Conservation (phyloP, 2,888 invertebrate species). For the Xylophagus ater region DNA sequence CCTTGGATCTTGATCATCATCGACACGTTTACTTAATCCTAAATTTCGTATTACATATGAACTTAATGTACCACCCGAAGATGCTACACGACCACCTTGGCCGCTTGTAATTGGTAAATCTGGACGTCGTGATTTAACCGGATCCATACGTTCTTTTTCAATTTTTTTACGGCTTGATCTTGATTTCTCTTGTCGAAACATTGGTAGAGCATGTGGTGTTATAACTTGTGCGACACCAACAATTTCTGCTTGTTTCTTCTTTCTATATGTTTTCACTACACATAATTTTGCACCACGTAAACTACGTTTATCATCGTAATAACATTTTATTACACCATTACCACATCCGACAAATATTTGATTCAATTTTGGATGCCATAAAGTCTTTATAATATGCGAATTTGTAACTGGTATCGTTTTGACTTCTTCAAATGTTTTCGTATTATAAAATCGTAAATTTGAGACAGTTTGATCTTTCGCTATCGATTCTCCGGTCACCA, state of each 20-base stretch:
- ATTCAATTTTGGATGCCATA: slow-evolving; percentile 97
- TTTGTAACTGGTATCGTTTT: slow-evolving; percentile 65
- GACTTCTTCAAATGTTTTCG: slow-evolving; percentile 61
- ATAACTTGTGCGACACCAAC: slow-evolving; percentile 87
- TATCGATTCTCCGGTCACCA: slow-evolving; percentile 80
- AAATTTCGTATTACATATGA: slow-evolving; percentile 94
- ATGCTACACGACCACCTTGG: slow-evolving; percentile 86
- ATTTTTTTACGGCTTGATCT: slow-evolving; percentile 80
- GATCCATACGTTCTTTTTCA: slow-evolving; percentile 83
- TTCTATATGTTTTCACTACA: slow-evolving; percentile 67
- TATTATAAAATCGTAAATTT: slow-evolving; percentile 65
- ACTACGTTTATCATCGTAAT: slow-evolving; percentile 80
- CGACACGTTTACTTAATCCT: slow-evolving; percentile 81
- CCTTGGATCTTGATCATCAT: slow-evolving; percentile 87
- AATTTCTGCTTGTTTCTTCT: slow-evolving; percentile 72
- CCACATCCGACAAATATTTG: slow-evolving; percentile 90
- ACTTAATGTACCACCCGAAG: slow-evolving; percentile 89
- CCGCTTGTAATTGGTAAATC: slow-evolving; percentile 82
- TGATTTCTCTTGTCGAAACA: slow-evolving; percentile 86
- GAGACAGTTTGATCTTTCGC: slow-evolving; percentile 51
- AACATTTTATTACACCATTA: slow-evolving; percentile 80
- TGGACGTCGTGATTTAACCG: slow-evolving; percentile 69
- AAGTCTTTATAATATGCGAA: slow-evolving; percentile 73
- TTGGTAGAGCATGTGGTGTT: slow-evolving; percentile 88
- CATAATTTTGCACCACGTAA: slow-evolving; percentile 85